A percentile compares a stretch with the other conserved stretches of the same genome.
Conservation (phyloP, 2,888 invertebrate species). For the Eilema sororculum region DNA sequence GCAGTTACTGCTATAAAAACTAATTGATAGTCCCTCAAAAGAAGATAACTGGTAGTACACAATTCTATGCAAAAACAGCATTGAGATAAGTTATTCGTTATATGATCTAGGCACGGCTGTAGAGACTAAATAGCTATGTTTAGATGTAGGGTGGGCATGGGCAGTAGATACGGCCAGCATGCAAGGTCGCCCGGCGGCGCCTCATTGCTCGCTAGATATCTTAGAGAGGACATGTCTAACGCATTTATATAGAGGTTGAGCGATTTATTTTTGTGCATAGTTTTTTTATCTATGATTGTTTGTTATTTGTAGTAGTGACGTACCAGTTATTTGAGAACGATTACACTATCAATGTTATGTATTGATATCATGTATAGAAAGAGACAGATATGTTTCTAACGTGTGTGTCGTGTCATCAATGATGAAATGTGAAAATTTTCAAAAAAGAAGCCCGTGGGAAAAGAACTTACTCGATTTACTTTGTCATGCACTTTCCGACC, state of each 20-base stretch:
- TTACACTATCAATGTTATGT: background rate
- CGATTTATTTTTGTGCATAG: no score
- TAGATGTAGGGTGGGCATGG: slow-evolving; percentile 64
- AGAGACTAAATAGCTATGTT: slow-evolving; percentile 56
- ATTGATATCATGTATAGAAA: no score
- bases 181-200: slow-evolving; percentile 85
- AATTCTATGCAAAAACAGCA: slow-evolving; percentile 11
- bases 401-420: no score
- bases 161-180: slow-evolving; percentile 60
- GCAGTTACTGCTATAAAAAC: background rate
- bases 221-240: slow-evolving; percentile 64
- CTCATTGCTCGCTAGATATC: slow-evolving; percentile 74
- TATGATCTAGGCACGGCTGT: slow-evolving; percentile 12
- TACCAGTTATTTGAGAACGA: no score
- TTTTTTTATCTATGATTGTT: no score
- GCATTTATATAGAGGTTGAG: background rate
- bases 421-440: no score
- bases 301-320: no score
- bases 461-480: no score
- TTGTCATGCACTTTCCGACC: no score
- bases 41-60: background rate
- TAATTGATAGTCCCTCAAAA: background rate
- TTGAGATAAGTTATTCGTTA: slow-evolving; percentile 14
- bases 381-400: no score
- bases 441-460: no score